phyloP scores from a whole-genome alignment of 2,888 invertebrate species.

The Tipula helvola region DNA sequence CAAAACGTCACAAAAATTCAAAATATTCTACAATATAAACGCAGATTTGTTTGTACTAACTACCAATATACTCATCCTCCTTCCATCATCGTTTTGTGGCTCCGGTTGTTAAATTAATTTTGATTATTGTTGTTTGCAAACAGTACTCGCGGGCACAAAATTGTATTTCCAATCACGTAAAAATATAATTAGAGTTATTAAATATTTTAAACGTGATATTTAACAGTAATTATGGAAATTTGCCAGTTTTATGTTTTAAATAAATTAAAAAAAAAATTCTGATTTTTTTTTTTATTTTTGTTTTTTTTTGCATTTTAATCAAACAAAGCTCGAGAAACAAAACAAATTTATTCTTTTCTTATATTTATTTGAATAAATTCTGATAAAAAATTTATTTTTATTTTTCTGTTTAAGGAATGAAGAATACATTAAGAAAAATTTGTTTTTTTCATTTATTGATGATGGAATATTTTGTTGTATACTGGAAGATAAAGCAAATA shows the following conservation, averaged over 20 bases:
- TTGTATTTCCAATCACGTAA: neutral
- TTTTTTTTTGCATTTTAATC: neutral
- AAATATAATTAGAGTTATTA: neutral
- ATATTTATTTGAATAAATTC: neutral
- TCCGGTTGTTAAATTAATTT: neutral
- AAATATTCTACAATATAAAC: no score
- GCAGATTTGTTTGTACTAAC: no score
- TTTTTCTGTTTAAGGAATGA: neutral
- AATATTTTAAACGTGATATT: neutral
- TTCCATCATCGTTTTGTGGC: neutral
- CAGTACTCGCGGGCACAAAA: neutral
- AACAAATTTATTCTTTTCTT: neutral
- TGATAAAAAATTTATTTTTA: neutral
- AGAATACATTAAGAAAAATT: neutral
- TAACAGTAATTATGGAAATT: neutral
- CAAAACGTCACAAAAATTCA: no score
- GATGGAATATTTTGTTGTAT: neutral
- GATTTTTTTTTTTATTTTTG: neutral
- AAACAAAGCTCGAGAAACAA: neutral
- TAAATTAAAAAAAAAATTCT: neutral
- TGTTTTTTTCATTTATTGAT: neutral
- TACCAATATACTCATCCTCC: no score
- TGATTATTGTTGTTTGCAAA: neutral
- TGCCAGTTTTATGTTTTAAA: neutral
- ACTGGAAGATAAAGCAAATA: neutral